A percentile compares a stretch with the other conserved stretches of the same genome.
Evolutionary conservation across 2,888 invertebrate species (phyloP).

Genomic region (Pollenia amentaria): DNA sequence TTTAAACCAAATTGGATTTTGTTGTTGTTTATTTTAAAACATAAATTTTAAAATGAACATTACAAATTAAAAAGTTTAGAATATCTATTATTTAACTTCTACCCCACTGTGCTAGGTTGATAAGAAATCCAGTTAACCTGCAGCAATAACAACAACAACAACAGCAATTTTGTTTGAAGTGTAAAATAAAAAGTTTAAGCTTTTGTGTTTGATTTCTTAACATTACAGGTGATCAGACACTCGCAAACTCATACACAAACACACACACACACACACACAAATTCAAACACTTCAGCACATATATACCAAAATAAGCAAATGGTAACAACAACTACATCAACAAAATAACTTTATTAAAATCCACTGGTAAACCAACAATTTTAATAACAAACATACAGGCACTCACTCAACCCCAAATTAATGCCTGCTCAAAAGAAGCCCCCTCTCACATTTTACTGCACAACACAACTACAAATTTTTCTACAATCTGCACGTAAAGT

Average conservation of each 20-base stretch:
- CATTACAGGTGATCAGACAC: constrained; percentile 68
- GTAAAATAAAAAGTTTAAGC: constrained; percentile 63
- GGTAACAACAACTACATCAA: constrained; percentile 7
- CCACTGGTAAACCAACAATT: constrained; percentile 33
- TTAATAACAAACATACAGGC: constrained; percentile 38
- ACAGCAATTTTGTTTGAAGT: constrained; percentile 42
- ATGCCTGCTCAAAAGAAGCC: constrained; percentile 6
- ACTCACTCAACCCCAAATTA: not conserved
- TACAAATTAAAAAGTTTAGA: too few species aligned
- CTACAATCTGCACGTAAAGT: constrained; percentile 62
- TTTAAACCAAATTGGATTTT: too few species aligned
- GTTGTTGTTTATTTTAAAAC: too few species aligned
- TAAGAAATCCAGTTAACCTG: constrained; percentile 31
- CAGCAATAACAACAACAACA: too few species aligned
- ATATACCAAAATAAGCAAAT: not conserved
- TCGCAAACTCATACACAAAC: not conserved
- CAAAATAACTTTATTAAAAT: constrained; percentile 51
- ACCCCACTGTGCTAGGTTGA: constrained; percentile 35
- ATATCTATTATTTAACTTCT: not conserved
- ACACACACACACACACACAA: constrained; percentile 10
- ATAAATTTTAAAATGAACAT: too few species aligned
- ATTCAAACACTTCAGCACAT: not conserved
- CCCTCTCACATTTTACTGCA: constrained; percentile 13
- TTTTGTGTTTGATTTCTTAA: constrained; percentile 69
- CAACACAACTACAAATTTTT: constrained; percentile 28